Percentiles rank a stretch among this genome's conserved stretches.
Evolutionary conservation across 64 coral and sea anemone species (phyloP).

Genomic region (Montipora foliosa): DNA sequence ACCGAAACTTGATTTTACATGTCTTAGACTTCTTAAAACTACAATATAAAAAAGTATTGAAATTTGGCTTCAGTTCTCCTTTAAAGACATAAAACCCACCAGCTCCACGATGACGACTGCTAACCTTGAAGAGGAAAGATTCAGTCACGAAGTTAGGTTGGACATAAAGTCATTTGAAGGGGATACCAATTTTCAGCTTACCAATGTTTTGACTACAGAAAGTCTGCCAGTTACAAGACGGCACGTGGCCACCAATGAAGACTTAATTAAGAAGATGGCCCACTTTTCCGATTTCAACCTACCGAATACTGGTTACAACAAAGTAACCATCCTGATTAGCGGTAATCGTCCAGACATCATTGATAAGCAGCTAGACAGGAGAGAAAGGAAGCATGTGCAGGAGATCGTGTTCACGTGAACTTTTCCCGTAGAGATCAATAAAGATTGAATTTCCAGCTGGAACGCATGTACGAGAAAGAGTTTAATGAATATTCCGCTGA

Average conservation of each 20-base stretch:
- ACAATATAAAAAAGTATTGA: too few relatives aligned
- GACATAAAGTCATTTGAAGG: constrained; percentile 53
- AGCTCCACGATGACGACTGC: background rate
- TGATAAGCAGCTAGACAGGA: background rate
- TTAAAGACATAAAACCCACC: background rate
- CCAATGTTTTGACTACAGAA: constrained; percentile 60
- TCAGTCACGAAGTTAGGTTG: constrained; percentile 16
- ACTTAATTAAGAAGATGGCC: background rate
- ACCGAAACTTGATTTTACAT: constrained; percentile 1
- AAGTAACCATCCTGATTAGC: background rate
- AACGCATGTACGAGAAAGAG: background rate
- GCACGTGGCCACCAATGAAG: background rate
- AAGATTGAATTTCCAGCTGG: background rate
- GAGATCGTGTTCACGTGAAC: background rate
- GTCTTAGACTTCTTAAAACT: background rate
- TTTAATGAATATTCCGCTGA: background rate
- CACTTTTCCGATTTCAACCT: background rate
- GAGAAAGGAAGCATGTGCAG: background rate
- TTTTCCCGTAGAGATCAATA: background rate
- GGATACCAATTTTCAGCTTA: constrained; percentile 44
- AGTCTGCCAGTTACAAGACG: background rate
- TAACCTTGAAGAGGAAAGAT: background rate
- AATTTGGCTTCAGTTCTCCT: too few relatives aligned
- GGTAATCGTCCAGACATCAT: background rate
- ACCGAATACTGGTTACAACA: background rate